phyloP scores from a whole-genome alignment of 2,113 vertebrate genomes.

The Ctenodactylus gundi region DNA sequence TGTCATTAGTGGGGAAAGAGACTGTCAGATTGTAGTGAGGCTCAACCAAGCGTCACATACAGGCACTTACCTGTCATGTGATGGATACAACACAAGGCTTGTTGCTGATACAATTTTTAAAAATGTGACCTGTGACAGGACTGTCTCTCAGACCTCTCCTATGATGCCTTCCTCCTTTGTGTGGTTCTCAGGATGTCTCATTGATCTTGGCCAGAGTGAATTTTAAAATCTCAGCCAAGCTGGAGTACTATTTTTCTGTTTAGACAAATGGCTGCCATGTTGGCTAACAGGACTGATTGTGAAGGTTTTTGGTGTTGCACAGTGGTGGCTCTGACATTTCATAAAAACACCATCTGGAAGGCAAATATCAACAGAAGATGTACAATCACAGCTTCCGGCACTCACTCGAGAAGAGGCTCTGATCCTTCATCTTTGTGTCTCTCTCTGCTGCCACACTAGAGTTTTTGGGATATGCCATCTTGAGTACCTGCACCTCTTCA shows the following conservation, averaged over 20 bases:
- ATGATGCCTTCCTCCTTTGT: background rate
- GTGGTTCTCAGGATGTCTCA: conserved; percentile 31
- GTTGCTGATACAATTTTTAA: background rate
- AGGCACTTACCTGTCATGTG: background rate
- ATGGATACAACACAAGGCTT: background rate
- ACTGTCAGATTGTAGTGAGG: background rate
- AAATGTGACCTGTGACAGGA: background rate
- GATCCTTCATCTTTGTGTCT: conserved; percentile 50
- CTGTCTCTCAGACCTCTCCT: background rate
- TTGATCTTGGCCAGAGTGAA: background rate
- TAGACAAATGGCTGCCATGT: conserved; percentile 65
- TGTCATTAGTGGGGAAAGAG: background rate
- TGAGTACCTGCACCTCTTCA: conserved; percentile 51
- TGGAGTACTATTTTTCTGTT: conserved; percentile 65
- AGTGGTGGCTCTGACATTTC: conserved; percentile 63
- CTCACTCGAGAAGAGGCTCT: conserved; percentile 65
- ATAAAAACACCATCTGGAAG: conserved; percentile 42
- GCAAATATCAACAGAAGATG: conserved; percentile 52
- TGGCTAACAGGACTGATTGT: conserved; percentile 67
- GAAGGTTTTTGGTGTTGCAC: conserved; percentile 57
- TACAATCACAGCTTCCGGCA: conserved; percentile 52
- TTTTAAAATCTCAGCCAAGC: conserved; percentile 42
- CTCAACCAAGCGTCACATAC: background rate
- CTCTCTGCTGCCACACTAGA: conserved; percentile 21
- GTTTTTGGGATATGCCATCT: conserved; percentile 23